Base-by-base conservation (phyloP, 2,113 vertebrate species). In the Erythrocercus mccallii region DNA sequence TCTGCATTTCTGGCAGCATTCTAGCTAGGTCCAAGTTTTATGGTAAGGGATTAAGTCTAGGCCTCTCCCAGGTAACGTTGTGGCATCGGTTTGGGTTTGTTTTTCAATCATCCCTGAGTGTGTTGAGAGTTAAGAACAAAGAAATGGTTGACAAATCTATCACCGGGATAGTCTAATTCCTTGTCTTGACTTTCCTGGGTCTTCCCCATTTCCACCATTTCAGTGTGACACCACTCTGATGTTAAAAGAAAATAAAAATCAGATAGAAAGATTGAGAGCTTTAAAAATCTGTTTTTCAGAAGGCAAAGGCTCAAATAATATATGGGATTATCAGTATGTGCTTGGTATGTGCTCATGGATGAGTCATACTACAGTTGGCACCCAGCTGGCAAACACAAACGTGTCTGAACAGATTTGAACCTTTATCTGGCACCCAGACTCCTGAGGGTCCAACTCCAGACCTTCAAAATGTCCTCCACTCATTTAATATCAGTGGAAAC, bases 21-120 rank as follows among this genome's bases (percentile, higher is more conserved):
- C 97, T 99, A 22, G 99, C 99, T 73, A 99, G 98, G 94, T 99
- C 99, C 77, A 99, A 98, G 95, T 99, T 99, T 97, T 99, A 99
- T 30, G 99, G 99, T 99, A 98, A 92, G 95, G 47, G 71, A 48
- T 65, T 56, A 74, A 77, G 35, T 54, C 25, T 35, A 15, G 21
- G 42, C n/a, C 10, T 48, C 79, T 51, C 28, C 6, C 50, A 81
- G 47, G 71, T 66, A 57, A 78, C 2, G 5, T 6, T 13, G 4
- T 73, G 37, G 33, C 31, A n/a, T 30, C 5, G 6, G 1, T 24
- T 84, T 84, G 66, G 28, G 17, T 74, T 88, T 81, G 14, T 9
- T 82, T 86, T 68, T 83, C 48, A 60, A 1, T 86, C 27, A 5
- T 23, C 60, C 6, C 51, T 53, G 24, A 40, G 22, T 4, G 3